Base-by-base conservation (phyloP, 1,140 invertebrate genomes). In the Nomia melanderi region DNA sequence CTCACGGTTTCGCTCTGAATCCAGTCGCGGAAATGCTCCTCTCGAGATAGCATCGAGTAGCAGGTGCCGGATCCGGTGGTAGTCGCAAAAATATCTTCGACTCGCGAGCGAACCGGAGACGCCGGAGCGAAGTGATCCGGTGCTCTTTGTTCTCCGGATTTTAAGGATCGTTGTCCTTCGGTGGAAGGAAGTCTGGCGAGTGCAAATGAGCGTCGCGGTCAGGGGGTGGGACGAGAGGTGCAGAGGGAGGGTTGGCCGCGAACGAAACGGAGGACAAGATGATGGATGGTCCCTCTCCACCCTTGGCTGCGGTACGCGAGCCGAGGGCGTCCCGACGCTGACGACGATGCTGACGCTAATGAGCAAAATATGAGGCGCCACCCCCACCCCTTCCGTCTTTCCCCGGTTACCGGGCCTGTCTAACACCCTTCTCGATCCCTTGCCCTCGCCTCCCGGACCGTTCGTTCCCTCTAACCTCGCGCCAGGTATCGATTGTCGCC, bases 341-440 rank as follows among this genome's bases (percentile, higher is more conserved):
- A 88, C 90, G 89, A 90, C 89, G 89, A 88, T 87, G 89, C 89
- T 90, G 88, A 91, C 91, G 90, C 91, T 92, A 92, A 92, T 91
- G 90, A 92, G 91, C 90, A 91, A 92, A 92, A 91, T 91, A 91
- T 91, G 90, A 92, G 91, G 87, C 89, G 88, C 89, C 89, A 88
- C 89, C 87, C 90, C 84, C 72, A 72, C 59, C 77, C 47, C 53
- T 63, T 83, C 67, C 70, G 47, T 73, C 41, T 56, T 66, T 47
- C 74, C 81, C 36, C 67, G 36, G 29, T n/a, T 8, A 20, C 14
- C 36, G 27, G n/a, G n/a, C n/a, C 50, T 8, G 36, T 25, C 23
- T 20, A 27, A 41, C 60, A 56, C 59, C 70, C 67, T 73, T 62
- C 57, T 50, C 74, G 69, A 71, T 64, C 57, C 78, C 71, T 79